Evolutionary conservation across 2,113 vertebrate species (phyloP).

Genomic region (Amblyornis subalaris): DNA sequence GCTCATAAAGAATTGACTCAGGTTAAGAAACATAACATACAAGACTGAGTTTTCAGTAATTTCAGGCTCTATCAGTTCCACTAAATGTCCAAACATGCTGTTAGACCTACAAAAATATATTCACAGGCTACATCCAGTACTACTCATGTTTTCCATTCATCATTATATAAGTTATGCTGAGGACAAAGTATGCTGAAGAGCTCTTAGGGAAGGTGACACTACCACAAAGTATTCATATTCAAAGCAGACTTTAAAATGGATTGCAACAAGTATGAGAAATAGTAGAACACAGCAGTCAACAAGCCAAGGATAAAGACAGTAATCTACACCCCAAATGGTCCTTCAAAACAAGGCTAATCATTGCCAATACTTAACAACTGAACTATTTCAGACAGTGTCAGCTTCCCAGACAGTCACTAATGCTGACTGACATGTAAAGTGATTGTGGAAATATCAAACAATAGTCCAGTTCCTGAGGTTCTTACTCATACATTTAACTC

Average conservation of each 20-base stretch:
- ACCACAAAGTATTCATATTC: neutral
- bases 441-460: conserved; percentile 47
- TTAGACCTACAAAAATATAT: neutral
- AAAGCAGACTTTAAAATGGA: neutral
- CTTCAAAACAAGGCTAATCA: neutral
- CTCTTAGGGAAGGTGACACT: neutral
- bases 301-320: neutral
- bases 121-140: neutral
- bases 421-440: conserved; percentile 38
- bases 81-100: neutral
- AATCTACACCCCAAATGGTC: neutral
- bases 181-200: neutral
- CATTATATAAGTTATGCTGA: neutral
- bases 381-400: neutral
- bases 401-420: conserved; percentile 17
- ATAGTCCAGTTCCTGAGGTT: neutral
- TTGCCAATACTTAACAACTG: neutral
- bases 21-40: neutral
- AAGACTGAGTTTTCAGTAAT: neutral
- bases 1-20: neutral
- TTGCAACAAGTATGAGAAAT: neutral
- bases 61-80: neutral
- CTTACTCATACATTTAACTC: conserved; percentile 27
- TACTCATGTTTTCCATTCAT: neutral
- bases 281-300: neutral